These are phyloP conservation scores for Mirounga angustirostris DNA, from an alignment of 2,113 vertebrate species.

Conservation along the genomic window DNA sequence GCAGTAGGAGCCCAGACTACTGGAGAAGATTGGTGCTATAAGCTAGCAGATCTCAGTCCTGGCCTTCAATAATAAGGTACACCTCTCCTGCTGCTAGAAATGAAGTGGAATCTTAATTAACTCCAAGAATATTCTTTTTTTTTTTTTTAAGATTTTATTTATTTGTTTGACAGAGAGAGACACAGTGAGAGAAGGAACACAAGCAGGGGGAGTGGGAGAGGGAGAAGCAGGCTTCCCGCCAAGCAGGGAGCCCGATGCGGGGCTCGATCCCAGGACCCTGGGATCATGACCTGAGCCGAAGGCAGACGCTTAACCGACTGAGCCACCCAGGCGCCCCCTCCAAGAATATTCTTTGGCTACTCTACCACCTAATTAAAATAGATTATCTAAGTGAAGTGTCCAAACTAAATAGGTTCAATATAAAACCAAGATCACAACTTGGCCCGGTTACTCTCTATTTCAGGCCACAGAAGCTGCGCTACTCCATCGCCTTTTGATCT, in stretches of 20 bases:
- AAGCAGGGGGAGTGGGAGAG: no score
- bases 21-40: neutral
- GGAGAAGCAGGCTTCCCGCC: no score
- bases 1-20: neutral
- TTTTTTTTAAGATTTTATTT: no score
- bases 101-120: neutral
- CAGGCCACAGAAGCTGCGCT: neutral
- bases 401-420: neutral
- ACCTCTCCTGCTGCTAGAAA: neutral
- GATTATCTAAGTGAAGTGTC: neutral
- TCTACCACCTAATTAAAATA: neutral
- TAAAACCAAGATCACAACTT: constrained; percentile 1
- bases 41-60: neutral
- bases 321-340: neutral
- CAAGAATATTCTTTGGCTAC: neutral
- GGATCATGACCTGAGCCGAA: no score
- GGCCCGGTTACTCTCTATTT: neutral
- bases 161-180: no score
- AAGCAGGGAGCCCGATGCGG: no score
- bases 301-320: no score
- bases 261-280: no score
- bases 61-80: neutral
- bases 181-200: no score
- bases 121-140: neutral
- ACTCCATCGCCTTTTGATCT: no score